Conservation (phyloP, 2,113 vertebrate species). For the Numida meleagris region DNA sequence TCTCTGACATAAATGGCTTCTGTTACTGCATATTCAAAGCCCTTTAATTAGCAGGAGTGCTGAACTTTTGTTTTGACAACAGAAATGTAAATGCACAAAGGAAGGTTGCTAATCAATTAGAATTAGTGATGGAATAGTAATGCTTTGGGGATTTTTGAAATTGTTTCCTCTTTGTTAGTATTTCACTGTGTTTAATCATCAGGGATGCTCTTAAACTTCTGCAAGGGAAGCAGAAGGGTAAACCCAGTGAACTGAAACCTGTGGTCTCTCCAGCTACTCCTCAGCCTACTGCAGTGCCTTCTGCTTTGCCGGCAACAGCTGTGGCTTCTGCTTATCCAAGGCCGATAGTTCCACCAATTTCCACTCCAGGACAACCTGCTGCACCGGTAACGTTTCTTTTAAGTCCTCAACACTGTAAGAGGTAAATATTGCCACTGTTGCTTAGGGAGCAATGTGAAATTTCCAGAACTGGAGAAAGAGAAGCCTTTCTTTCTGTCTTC, state of each 20-base stretch:
- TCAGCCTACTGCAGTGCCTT: slow-evolving; percentile 30
- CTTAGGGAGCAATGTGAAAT: not conserved
- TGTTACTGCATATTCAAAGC: not conserved
- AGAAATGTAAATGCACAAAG: not conserved
- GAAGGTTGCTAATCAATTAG: not conserved
- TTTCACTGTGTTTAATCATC: slow-evolving; percentile 35
- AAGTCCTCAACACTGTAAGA: not conserved
- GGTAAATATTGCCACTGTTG: not conserved
- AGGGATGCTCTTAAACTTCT: slow-evolving; percentile 93
- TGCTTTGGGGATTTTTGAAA: not conserved
- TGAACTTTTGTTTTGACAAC: not conserved
- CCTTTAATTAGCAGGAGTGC: not conserved
- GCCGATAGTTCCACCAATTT: slow-evolving; percentile 84
- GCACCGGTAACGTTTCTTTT: slow-evolving; percentile 74
- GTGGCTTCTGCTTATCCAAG: slow-evolving; percentile 71
- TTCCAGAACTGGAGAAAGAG: not conserved
- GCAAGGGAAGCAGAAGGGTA: slow-evolving; percentile 74
- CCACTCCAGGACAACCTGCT: slow-evolving; percentile 86
- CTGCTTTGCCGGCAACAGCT: not conserved
- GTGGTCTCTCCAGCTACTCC: slow-evolving; percentile 23
- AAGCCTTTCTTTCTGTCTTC: not conserved
- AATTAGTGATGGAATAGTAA: not conserved
- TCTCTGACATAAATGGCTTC: not conserved
- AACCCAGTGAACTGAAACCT: slow-evolving; percentile 45
- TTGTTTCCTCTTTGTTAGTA: not conserved